Conservation (phyloP, 2,797 vertebrate species). For the Macropodus opercularis region DNA sequence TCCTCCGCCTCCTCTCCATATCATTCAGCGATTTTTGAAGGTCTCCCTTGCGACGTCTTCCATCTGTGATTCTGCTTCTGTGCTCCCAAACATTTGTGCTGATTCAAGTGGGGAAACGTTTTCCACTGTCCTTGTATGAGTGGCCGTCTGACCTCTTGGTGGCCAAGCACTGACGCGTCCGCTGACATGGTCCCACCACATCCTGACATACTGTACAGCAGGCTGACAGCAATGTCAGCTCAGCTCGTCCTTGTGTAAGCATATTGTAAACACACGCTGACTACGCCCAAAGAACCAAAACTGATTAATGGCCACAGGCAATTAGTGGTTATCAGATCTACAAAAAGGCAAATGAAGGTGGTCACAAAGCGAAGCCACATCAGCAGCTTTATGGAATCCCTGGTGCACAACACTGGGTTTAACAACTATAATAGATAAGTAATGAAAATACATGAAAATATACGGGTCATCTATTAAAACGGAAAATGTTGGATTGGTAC, state of each 20-base stretch:
- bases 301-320: slow-evolving; percentile 30
- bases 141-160: slow-evolving; percentile 44
- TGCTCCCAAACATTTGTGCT: slow-evolving; percentile 42
- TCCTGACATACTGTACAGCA: slow-evolving; percentile 31
- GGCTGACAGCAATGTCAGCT: slow-evolving; percentile 47
- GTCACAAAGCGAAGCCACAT: slow-evolving; percentile 34
- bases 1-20: slow-evolving; percentile 45
- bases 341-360: slow-evolving; percentile 40
- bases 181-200: slow-evolving; percentile 30
- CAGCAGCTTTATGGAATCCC: slow-evolving; percentile 38
- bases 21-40: slow-evolving; percentile 65
- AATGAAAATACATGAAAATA: not conserved
- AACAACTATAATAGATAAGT: not conserved
- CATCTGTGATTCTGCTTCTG: slow-evolving; percentile 35
- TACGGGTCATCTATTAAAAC: not conserved
- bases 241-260: not conserved
- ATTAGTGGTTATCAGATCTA: slow-evolving; percentile 54
- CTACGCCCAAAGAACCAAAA: slow-evolving; percentile 22
- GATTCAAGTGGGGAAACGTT: slow-evolving; percentile 57
- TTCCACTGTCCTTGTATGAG: slow-evolving; percentile 18
- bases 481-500: not conserved
- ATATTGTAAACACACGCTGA: slow-evolving; percentile 9
- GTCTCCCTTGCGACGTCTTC: slow-evolving; percentile 42
- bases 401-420: slow-evolving; percentile 11
- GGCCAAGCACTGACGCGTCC: slow-evolving; percentile 47